Base-by-base conservation (phyloP, 1,140 invertebrate species). In the Diabrotica undecimpunctata region DNA sequence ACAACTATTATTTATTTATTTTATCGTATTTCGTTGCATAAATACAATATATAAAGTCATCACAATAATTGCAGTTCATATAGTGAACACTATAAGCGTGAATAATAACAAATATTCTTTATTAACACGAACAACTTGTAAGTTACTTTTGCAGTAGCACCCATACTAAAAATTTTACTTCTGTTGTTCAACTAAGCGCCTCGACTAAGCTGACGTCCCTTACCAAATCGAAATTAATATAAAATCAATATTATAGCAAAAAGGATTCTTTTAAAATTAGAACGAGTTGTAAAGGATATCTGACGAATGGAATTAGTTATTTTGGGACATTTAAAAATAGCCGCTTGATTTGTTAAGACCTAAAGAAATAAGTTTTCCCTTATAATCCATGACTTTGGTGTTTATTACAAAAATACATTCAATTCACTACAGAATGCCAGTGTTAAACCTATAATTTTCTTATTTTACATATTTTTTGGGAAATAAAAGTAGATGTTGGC, bases 81-180 rank as follows among this genome's bases (percentile, higher is more conserved):
- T 77, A 77, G 74, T 77, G 74, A 77, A 77, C 74, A 78, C 76
- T 78, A 78, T 78, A 78, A 77, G 77, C 75, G 74, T 74, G 68
- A 66, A 71, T 68, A 68, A 73, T 73, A 73, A 72, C 70, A 73
- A 72, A 72, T 70, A 70, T 70, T 53, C 38, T 53, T 72, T 68
- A 68, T 66, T 68, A 73, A 68, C 68, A 73, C 67, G 66, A 73
- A 73, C 72, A 73, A 73, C 70, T 62, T 60, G 50, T 46, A 46
- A 46, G 41, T 46, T 46, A 46, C 8, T 46, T 70, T 50, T 65
- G 70, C 64, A 62, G 66, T 73, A 72, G 72, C 72, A 73, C 72
- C 69, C 72, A 68, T 70, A 71, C 70, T 73, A 73, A 73, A 61
- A 69, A 68, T 69, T 67, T 69, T 62, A 71, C 66, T 39, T n/a